Evolutionary conservation across 1,140 invertebrate species (phyloP).

Genomic region (Hyphantria cunea): DNA sequence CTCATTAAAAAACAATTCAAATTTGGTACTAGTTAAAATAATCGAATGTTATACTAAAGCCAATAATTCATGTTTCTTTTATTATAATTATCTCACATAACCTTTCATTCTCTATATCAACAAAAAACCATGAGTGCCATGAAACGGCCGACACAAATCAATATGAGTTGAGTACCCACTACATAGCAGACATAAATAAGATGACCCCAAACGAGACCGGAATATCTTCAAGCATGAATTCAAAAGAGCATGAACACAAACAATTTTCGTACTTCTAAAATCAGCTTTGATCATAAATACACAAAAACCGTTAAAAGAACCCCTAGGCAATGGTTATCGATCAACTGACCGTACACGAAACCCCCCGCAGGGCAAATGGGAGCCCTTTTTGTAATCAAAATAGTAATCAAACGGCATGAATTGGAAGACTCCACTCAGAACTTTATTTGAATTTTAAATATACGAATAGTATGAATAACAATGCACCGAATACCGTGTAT

Average conservation of each 20-base stretch:
- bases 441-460: conserved; percentile 72
- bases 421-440: conserved; percentile 56
- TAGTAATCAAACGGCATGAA: conserved; percentile 70
- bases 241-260: conserved; percentile 25
- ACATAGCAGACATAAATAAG: not conserved
- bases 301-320: conserved; percentile 30
- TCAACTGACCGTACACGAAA: conserved; percentile 55
- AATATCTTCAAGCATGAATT: conserved; percentile 25
- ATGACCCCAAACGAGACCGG: conserved; percentile 18
- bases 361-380: conserved; percentile 45
- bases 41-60: too few species aligned
- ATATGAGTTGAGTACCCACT: not conserved
- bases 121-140: too few species aligned
- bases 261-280: conserved; percentile 28
- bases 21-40: too few species aligned
- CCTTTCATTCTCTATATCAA: too few species aligned
- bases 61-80: too few species aligned
- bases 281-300: conserved; percentile 28
- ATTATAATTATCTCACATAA: too few species aligned
- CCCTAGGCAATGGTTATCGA: conserved; percentile 58
- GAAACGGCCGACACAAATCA: conserved; percentile 4
- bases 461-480: conserved; percentile 31
- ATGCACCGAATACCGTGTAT: conserved; percentile 34
- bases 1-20: too few species aligned
- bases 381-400: conserved; percentile 67